Base-by-base conservation (phyloP, 2,888 invertebrate genomes). In the Himalopsyche kuldschensis region DNA sequence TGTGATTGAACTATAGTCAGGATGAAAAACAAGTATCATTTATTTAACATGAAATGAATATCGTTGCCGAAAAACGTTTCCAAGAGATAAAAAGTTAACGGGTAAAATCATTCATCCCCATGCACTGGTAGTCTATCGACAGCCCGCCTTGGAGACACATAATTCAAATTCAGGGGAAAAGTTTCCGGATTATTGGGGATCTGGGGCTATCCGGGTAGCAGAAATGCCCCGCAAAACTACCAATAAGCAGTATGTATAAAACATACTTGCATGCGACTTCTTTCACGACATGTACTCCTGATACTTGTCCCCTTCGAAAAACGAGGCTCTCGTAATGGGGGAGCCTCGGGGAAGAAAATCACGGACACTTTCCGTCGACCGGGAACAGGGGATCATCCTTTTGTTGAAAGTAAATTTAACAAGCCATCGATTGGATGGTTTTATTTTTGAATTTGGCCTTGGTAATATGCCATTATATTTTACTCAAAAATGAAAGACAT, bases 91-190 rank as follows among this genome's bases (percentile, higher is more conserved):
- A 31, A 47, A 75, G 47, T 47, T 30, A 79, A 79, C 27, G 55
- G 79, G 24, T 55, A 27, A 35, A 80, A 80, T 75, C 75, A 46
- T 76, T 10, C 46, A 47, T 80, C 75, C 80, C 75, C 46, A n/a
- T 24, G 46, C 46, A 32, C 24, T 48, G 20, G 55, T 55, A 79
- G 75, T 27, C 27, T 24, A 41, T 75, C 69, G 82, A 82, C 82
- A 82, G 79, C 46, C 82, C 30, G 79, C 82, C 82, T 82, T 31
- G 79, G 82, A 82, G 82, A 82, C 82, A 32, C 79, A 82, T 82
- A 79, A 79, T 79, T 82, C 82, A 82, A 82, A 82, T 82, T 79
- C 82, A 63, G 82, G 79, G 79, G 82, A 79, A 82, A 82, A 82
- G 77, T 82, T 82, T 82, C 41, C 46, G 82, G 82, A 82, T 82